Evolutionary conservation across 2,888 invertebrate genomes (phyloP).

Genomic region (Poecilobothrus nobilitatus): DNA sequence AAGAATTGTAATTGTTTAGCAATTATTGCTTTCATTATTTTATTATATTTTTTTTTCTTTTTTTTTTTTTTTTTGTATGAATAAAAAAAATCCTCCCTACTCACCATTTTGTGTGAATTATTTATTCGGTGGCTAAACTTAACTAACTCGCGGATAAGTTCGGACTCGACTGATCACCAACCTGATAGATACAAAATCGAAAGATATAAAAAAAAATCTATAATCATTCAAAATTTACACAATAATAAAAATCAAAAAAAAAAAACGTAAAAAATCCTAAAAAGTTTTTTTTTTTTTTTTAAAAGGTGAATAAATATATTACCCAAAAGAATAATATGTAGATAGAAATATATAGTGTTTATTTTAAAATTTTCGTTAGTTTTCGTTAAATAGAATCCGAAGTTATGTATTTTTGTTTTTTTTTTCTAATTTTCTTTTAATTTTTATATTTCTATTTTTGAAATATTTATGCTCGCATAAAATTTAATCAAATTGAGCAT

Average conservation of each 20-base stretch:
- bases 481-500: neutral
- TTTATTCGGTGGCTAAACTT: slow-evolving; percentile 42
- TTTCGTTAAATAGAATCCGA: neutral
- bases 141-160: slow-evolving; percentile 47
- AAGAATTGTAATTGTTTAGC: slow-evolving; percentile 11
- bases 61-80: neutral
- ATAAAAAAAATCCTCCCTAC: slow-evolving; percentile 32
- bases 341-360: slow-evolving; percentile 15
- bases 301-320: slow-evolving; percentile 13
- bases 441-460: slow-evolving; percentile 1
- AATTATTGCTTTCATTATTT: slow-evolving; percentile 12
- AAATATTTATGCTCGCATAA: neutral
- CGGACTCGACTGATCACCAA: slow-evolving; percentile 45
- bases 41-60: slow-evolving; percentile 17
- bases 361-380: slow-evolving; percentile 15
- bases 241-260: slow-evolving; percentile 18
- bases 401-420: neutral
- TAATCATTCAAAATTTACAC: slow-evolving; percentile 35
- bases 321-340: slow-evolving; percentile 22
- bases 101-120: slow-evolving; percentile 59
- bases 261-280: slow-evolving; percentile 21
- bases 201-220: slow-evolving; percentile 31
- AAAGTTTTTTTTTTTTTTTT: neutral
- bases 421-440: neutral
- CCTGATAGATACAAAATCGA: slow-evolving; percentile 38